phyloP scores from a whole-genome alignment of 2,797 vertebrate genomes.

The Alauda arvensis region DNA sequence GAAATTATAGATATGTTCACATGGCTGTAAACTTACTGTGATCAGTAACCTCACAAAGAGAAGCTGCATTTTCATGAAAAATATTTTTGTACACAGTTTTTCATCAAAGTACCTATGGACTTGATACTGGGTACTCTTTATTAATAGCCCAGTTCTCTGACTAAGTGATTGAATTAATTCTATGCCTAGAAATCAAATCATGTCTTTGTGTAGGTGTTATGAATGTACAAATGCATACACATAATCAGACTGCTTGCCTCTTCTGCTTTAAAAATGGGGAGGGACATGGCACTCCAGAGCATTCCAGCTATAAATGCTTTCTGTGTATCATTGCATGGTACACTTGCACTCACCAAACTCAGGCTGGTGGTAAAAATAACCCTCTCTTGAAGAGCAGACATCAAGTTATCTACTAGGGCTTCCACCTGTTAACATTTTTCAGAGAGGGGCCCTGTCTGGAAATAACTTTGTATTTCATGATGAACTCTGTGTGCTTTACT shows the following conservation, averaged over 20 bases:
- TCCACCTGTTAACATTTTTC: constrained; percentile 62
- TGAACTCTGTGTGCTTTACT: constrained; percentile 4
- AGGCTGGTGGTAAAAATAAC: constrained; percentile 53
- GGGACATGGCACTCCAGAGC: not conserved
- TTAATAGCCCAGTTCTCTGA: not conserved
- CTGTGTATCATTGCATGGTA: constrained; percentile 9
- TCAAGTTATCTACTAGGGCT: constrained; percentile 44
- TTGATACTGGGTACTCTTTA: not conserved
- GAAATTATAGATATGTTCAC: not conserved
- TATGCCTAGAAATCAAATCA: not conserved
- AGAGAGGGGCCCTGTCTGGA: constrained; percentile 36
- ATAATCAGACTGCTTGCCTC: not conserved
- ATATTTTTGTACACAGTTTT: not conserved
- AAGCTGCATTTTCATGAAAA: not conserved
- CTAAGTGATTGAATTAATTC: not conserved
- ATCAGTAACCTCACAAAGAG: not conserved
- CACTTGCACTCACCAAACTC: constrained; percentile 14
- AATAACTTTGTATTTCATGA: constrained; percentile 34
- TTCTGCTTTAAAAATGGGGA: constrained; percentile 18
- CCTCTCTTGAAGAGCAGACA: constrained; percentile 39
- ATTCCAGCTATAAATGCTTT: constrained; percentile 20
- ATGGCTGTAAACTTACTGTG: not conserved
- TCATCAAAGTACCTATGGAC: not conserved
- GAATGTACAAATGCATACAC: not conserved
- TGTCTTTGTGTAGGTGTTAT: not conserved